A percentile compares a stretch with the other conserved stretches of the same genome.
Evolutionary conservation across 2,888 invertebrate species (phyloP).

Genomic region (Ephialtes manifestator): DNA sequence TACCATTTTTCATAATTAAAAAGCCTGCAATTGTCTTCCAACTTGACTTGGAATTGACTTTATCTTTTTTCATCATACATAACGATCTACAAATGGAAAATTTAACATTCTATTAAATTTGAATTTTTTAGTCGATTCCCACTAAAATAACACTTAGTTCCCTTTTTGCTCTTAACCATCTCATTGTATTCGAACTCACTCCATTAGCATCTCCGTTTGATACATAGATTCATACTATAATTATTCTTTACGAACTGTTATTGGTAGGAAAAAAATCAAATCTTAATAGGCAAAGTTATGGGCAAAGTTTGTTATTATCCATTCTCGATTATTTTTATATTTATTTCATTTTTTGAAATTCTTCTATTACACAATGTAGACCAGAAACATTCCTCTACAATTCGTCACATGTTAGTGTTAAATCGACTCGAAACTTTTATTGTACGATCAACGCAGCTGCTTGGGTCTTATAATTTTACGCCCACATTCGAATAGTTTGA

Average conservation of each 20-base stretch:
- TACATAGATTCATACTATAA: too few relatives aligned
- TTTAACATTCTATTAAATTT: too few relatives aligned
- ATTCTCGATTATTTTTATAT: background rate
- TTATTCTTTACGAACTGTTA: too few relatives aligned
- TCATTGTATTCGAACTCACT: too few relatives aligned
- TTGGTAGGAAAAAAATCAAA: too few relatives aligned
- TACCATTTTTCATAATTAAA: background rate
- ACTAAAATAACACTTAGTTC: too few relatives aligned
- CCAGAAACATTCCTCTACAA: slow-evolving; percentile 9
- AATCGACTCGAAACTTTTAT: background rate
- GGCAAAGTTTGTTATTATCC: background rate
- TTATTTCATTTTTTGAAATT: background rate
- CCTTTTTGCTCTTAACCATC: too few relatives aligned
- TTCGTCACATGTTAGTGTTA: slow-evolving; percentile 18
- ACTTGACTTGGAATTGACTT: background rate
- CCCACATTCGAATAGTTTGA: slow-evolving; percentile 48
- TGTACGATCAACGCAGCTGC: slow-evolving; percentile 38
- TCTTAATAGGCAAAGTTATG: too few relatives aligned
- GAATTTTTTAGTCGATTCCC: too few relatives aligned
- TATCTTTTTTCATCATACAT: background rate
- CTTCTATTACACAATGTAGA: background rate
- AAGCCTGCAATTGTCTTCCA: background rate
- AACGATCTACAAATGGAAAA: background rate
- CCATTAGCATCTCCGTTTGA: too few relatives aligned
- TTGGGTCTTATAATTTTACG: slow-evolving; percentile 58